Percentiles rank a stretch among this genome's conserved stretches.
Conservation (phyloP, 64 coral and sea anemone species). For the Trachythela sp. region DNA sequence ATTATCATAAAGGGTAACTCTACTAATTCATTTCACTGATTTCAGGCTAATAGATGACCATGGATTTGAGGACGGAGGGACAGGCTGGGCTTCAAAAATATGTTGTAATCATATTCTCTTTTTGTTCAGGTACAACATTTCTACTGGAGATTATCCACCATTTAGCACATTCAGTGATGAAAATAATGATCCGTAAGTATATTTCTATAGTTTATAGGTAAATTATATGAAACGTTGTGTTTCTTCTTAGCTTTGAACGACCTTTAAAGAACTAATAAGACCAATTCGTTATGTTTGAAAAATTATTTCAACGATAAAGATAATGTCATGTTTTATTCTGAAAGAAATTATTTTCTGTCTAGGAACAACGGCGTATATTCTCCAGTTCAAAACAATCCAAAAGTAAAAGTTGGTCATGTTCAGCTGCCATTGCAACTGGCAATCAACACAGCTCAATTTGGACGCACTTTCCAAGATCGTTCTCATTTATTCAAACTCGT, state of each 20-base stretch:
- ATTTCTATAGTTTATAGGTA: neutral
- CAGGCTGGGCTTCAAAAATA: no score
- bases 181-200: conserved; percentile 14
- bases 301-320: no score
- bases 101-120: neutral
- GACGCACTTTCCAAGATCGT: conserved; percentile 14
- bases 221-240: no score
- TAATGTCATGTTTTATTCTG: no score
- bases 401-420: conserved; percentile 8
- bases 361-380: neutral
- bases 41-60: no score
- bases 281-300: no score
- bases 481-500: neutral
- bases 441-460: conserved; percentile 11
- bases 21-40: no score
- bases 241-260: no score
- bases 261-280: no score
- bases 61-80: no score
- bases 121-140: conserved; percentile 8
- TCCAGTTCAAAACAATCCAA: neutral
- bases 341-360: neutral
- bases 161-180: neutral
- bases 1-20: no score
- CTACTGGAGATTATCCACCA: neutral
- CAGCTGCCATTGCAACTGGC: conserved; percentile 9